Base-by-base conservation (phyloP, 23 tunicate genomes). In the Ascidia mentula region DNA sequence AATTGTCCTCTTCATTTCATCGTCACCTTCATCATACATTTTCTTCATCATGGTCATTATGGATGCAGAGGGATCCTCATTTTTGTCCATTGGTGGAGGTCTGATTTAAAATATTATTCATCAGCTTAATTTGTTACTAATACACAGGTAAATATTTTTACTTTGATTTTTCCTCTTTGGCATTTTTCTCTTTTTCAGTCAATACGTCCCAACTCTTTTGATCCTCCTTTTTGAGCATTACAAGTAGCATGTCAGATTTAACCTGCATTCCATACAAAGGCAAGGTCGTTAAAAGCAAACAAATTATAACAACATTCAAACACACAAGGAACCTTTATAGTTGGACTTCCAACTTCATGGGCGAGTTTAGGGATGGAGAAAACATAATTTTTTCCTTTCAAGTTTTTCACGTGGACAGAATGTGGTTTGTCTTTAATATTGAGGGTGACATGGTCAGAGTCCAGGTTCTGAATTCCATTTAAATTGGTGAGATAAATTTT, bases 21-120 rank as follows among this genome's bases (percentile, higher is more conserved):
- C 98, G 72, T 93, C 98, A 9, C 98, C 98, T 65, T 93, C 98
- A 36, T 85, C 87, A 38, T 93, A 93, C 98, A 93, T 93, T 60
- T 93, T 93, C 82, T 88, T 93, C 98, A 93, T 93, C 98, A 93
- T 80, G 72, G 76, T 72, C 98, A 93, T 93, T 38, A 93, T 88
- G 20, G 86, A 80, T 17, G 84, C 88, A 26, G 94, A 82, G 5
- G 98, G 98, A 76, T 93, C 98, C 12, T n/a, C 93, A 35, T 84
- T 40, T 73, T 93, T 88, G 72, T 84, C 93, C 60, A 87, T 36
- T 9, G 42, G 30, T 36, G 91, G 78, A 26, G 34, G 46, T 40
- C 89, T 86, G 65, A 3, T 20, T 3, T 9, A 53, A 53, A 6
- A n/a, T n/a, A 53, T 20, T 5, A 53, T 53, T 28, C 22, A 53